phyloP scores from a whole-genome alignment of 2,888 invertebrate species.

The Mechanitis mazaeus region DNA sequence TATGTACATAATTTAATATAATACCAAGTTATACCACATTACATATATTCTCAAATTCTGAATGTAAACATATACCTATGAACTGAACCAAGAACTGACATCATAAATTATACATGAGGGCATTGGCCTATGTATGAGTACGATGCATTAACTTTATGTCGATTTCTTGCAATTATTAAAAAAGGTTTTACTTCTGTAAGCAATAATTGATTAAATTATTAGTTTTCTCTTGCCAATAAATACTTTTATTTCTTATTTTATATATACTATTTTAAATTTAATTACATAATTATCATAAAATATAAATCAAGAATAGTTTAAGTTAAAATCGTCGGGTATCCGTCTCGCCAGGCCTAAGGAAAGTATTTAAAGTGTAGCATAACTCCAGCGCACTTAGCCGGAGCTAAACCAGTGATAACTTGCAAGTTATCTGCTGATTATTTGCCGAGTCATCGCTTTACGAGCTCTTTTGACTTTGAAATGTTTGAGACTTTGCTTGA shows the following conservation, averaged over 20 bases:
- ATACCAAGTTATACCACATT: neutral
- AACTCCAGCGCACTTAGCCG: slow-evolving; percentile 31
- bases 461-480: slow-evolving; percentile 11
- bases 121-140: slow-evolving; percentile 1
- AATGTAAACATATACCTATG: slow-evolving; percentile 1
- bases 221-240: too few species aligned
- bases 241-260: too few species aligned
- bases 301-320: neutral
- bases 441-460: slow-evolving; percentile 24
- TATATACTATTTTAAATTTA: too few species aligned
- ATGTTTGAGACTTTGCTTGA: neutral
- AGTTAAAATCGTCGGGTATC: neutral
- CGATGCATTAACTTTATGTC: neutral
- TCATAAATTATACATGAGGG: slow-evolving; percentile 2
- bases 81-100: slow-evolving; percentile 1
- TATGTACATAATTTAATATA: neutral
- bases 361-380: slow-evolving; percentile 18
- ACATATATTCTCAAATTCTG: slow-evolving; percentile 5
- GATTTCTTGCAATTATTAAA: too few species aligned
- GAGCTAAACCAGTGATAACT: slow-evolving; percentile 28
- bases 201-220: too few species aligned
- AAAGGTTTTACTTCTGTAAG: too few species aligned
- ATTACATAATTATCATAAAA: neutral
- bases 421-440: slow-evolving; percentile 28
- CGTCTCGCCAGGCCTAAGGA: neutral